Evolutionary conservation across 2,888 invertebrate genomes (phyloP), one percentile per base, ranked within the genome.

Genomic region (Melikaiella ostensackeni): DNA sequence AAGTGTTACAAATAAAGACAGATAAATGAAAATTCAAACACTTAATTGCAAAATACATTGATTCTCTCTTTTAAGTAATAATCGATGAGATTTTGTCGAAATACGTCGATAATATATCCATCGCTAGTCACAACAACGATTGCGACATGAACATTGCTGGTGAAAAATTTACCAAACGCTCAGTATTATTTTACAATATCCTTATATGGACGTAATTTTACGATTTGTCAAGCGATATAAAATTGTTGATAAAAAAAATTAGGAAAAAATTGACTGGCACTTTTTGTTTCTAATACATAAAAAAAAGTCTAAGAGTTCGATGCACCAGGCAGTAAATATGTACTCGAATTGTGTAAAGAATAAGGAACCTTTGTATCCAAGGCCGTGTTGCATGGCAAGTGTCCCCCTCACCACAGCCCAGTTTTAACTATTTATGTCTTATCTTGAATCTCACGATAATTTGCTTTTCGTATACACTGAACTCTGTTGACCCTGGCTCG

Each of bases 361-460:
- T 62, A 62, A 33, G 57, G 57, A 57, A 57, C 24, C n/a, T 35
- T 62, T 62, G 62, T 35, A 61, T 27, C 16, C 33, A n/a, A 38
- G 38, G 38, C 38, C 38, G 38, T 8, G 33, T 35, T 33, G 19
- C 19, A 62, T 62, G 33, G 11, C 62, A 33, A 33, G 19, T 30
- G 19, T 9, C 30, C 33, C 35, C 33, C 9, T 33, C 33, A 16
- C 33, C 1, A 8, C 27, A 30, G 19, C 4, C 19, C 8, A 33
- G n/a, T 30, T 62, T 19, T n/a, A 11, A 35, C 62, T 70, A 50
- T 70, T 50, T 70, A 50, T 19, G n/a, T 50, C 70, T 70, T 70
- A 70, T 70, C 70, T 70, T n/a, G 27, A 50, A 70, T 70, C 70
- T 70, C 46, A 70, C 46, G 70, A 70, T 70, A 70, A 70, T 70